Evolutionary conservation across 2,888 invertebrate species (phyloP), one percentile per base, ranked within the genome.

Genomic region (Diogma glabrata): DNA sequence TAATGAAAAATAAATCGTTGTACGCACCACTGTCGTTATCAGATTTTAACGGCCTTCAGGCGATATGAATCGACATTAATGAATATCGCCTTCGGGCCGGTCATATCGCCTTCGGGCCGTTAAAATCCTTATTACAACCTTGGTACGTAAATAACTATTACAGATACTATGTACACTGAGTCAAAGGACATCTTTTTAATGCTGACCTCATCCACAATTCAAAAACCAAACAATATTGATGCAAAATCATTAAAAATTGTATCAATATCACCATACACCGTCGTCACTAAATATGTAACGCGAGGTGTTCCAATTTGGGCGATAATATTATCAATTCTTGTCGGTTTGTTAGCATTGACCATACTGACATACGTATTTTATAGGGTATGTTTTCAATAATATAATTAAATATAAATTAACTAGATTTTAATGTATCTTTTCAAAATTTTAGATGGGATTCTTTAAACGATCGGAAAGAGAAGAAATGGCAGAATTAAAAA

Each of bases 401-500:
- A 24, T 24, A 14, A 16, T 38, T 40, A n/a, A n/a, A n/a, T n/a
- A n/a, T n/a, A n/a, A n/a, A n/a, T n/a, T n/a, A n/a, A n/a, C n/a
- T n/a, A n/a, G n/a, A n/a, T n/a, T n/a, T n/a, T n/a, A n/a, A 24
- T 24, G 6, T 24, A 24, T 24, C 9, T 24, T 24, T 5, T 24
- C 9, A 7, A 12, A 28, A 48, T 60, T 64, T 50, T 54, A 72
- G 73, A 57, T 64, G 54, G 75, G 75, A 49, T 75, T 75, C 65
- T 75, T 75, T 55, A 67, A 70, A 51, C 66, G 75, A 43, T 59
- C 63, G 16, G 70, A 64, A 51, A 73, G 72, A 59, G 70, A 72
- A 46, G 70, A 74, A 59, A 60, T 75, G 57, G 65, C 72, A 54
- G 66, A 33, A 22, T 24, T 48, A n/a, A 48, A 30, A 9, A 6